Conservation (phyloP, 2,113 vertebrate genomes). For the Pachycephala philippinensis region DNA sequence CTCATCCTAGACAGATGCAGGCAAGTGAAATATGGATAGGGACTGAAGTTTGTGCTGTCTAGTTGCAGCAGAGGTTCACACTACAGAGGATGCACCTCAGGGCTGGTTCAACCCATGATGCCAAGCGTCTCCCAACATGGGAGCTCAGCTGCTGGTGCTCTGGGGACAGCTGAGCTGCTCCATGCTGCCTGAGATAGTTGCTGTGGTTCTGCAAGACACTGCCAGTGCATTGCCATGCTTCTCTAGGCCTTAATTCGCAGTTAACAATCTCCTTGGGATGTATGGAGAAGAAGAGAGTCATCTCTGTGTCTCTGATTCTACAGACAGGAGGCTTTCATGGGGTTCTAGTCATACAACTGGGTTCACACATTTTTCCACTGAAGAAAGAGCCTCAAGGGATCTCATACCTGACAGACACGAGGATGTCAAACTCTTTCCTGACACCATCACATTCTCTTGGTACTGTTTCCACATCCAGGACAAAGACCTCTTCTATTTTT, state of each 20-base stretch:
- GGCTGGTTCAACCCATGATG: background rate
- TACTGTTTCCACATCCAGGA: slow-evolving; percentile 9
- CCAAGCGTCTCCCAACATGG: fast-evolving
- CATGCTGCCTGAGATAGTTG: background rate
- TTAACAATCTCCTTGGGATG: background rate
- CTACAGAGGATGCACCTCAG: background rate
- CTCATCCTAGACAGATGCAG: background rate
- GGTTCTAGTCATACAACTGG: background rate
- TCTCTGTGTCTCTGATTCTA: background rate
- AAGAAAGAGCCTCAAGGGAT: background rate
- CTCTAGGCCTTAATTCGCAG: background rate
- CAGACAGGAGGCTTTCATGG: background rate
- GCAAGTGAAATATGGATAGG: background rate
- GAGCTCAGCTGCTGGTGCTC: background rate
- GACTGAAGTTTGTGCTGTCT: background rate
- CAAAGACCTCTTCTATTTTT: background rate
- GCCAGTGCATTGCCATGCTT: background rate
- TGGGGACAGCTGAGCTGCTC: background rate
- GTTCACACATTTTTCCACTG: background rate
- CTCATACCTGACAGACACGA: slow-evolving; percentile 40
- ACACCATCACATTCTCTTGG: background rate
- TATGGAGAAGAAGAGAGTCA: background rate
- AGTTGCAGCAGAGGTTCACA: background rate
- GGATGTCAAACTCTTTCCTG: slow-evolving; percentile 13
- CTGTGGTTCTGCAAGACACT: background rate